A percentile compares a stretch with the other conserved stretches of the same genome.
These are phyloP conservation scores for Linnaemya tessellans DNA, from an alignment of 2,888 invertebrate genomes.

Conservation along the genomic window DNA sequence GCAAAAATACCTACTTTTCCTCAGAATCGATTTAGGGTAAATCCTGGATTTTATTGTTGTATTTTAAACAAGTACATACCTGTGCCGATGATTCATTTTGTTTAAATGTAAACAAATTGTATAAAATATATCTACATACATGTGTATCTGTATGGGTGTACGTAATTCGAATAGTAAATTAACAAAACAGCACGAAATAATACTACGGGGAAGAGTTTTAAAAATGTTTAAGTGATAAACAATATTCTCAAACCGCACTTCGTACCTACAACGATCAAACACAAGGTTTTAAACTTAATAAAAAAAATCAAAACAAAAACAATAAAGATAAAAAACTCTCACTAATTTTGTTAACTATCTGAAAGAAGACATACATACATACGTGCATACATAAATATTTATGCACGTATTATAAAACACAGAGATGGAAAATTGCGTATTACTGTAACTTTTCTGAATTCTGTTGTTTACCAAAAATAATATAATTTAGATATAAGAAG, in stretches of 20 bases:
- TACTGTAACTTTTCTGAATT: too few species aligned
- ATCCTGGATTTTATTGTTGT: neutral
- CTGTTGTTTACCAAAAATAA: too few species aligned
- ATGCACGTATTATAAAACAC: neutral
- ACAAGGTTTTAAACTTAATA: constrained; percentile 30
- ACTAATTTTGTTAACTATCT: constrained; percentile 25
- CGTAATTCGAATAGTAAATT: neutral
- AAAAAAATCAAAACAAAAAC: neutral
- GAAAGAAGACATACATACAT: neutral
- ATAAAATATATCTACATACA: neutral
- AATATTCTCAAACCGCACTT: constrained; percentile 47
- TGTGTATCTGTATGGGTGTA: too few species aligned
- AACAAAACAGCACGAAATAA: constrained; percentile 8
- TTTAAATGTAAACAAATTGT: constrained; percentile 28
- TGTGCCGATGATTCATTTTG: constrained; percentile 33
- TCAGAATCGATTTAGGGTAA: neutral
- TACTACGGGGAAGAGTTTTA: constrained; percentile 9
- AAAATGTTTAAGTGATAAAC: constrained; percentile 20
- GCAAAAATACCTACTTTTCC: too few species aligned
- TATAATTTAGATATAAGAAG: too few species aligned
- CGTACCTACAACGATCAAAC: constrained; percentile 51
- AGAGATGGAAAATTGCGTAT: neutral
- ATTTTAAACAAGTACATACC: constrained; percentile 3
- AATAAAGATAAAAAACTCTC: constrained; percentile 30
- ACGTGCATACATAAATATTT: neutral